A percentile compares a stretch with the other conserved stretches of the same genome.
Evolutionary conservation across 2,888 invertebrate genomes (phyloP).

Genomic region (Callyntrura guangdongensis): DNA sequence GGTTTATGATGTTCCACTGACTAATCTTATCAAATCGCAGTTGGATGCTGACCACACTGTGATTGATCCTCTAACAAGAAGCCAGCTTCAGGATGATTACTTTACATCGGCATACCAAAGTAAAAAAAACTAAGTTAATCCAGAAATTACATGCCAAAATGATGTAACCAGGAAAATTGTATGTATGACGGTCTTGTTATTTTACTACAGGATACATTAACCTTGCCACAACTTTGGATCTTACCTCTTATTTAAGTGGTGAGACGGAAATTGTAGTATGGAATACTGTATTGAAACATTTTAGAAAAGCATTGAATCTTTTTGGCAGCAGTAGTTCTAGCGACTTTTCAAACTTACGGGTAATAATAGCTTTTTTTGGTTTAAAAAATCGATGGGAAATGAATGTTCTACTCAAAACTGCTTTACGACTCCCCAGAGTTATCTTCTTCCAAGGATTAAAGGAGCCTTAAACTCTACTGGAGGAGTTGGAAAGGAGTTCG

Average conservation of each 20-base stretch:
- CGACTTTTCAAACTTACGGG: constrained; percentile 63
- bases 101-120: constrained; percentile 80
- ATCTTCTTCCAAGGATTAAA: constrained; percentile 75
- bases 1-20: constrained; percentile 77
- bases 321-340: constrained; percentile 50
- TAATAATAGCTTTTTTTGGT: no score
- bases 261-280: constrained; percentile 79
- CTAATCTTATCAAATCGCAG: constrained; percentile 71
- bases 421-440: constrained; percentile 44
- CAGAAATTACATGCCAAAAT: neutral
- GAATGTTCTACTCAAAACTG: neutral
- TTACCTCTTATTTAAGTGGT: constrained; percentile 68
- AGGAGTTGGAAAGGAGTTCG: constrained; percentile 60
- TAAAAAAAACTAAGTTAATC: constrained; percentile 32
- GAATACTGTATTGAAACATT: constrained; percentile 79
- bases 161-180: no score
- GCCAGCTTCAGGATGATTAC: constrained; percentile 83
- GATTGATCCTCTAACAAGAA: constrained; percentile 74
- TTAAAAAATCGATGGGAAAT: neutral
- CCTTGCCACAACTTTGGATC: constrained; percentile 69
- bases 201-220: constrained; percentile 71
- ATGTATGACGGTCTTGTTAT: neutral
- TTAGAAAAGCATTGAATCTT: constrained; percentile 68
- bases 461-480: constrained; percentile 65
- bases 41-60: constrained; percentile 66